Conservation (phyloP, 2,797 vertebrate genomes). For the Neomorphus geoffroyi region DNA sequence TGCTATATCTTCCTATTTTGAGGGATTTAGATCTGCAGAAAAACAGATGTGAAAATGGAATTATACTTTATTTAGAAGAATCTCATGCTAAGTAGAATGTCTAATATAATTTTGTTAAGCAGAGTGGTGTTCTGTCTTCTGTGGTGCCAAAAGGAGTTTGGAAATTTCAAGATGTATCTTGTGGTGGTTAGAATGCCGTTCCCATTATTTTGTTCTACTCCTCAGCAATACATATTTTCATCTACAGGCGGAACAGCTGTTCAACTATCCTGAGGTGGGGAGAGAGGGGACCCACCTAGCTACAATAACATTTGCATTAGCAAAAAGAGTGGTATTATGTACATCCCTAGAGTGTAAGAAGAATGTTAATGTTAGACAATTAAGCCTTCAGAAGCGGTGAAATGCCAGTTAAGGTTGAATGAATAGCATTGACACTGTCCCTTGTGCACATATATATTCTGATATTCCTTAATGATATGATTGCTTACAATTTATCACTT, state of each 20-base stretch:
- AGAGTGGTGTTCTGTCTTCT: background rate
- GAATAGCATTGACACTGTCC: background rate
- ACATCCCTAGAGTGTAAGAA: background rate
- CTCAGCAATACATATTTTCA: background rate
- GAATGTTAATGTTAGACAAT: background rate
- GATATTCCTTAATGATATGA: background rate
- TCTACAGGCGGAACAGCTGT: background rate
- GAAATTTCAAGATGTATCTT: background rate
- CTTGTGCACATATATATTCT: background rate
- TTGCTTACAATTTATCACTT: slow-evolving; percentile 4
- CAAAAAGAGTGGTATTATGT: background rate
- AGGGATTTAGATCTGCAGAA: background rate
- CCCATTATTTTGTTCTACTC: background rate
- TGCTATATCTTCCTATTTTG: background rate
- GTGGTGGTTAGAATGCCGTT: background rate
- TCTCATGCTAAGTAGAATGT: background rate
- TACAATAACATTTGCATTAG: background rate
- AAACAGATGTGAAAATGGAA: background rate
- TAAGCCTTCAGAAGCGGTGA: background rate
- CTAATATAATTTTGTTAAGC: background rate
- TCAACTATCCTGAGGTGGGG: background rate
- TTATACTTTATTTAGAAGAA: background rate
- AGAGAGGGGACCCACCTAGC: too few relatives aligned
- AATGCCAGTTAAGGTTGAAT: slow-evolving; percentile 9
- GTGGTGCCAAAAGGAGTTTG: background rate